phyloP scores from a whole-genome alignment of 2,113 vertebrate genomes.

The Ceuthmochares aereus region DNA sequence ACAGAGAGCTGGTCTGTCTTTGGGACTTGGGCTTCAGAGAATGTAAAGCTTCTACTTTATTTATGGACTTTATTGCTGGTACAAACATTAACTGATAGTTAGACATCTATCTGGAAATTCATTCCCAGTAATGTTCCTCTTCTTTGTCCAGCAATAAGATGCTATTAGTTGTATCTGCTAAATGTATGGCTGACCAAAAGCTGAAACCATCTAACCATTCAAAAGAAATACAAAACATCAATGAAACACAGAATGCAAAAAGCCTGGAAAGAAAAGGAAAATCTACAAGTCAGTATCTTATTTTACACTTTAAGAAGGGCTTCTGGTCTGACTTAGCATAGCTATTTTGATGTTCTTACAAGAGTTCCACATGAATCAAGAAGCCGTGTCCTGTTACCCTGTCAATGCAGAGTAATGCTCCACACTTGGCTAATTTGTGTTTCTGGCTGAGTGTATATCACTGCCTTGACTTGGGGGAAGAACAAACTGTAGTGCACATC shows the following conservation, averaged over 20 bases:
- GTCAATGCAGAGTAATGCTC: neutral
- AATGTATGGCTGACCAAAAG: neutral
- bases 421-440: accelerated
- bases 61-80: neutral
- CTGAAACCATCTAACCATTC: neutral
- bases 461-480: neutral
- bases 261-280: neutral
- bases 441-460: neutral
- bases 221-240: neutral
- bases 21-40: neutral
- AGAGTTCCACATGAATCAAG: neutral
- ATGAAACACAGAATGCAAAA: neutral
- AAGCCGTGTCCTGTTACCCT: neutral
- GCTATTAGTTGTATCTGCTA: neutral
- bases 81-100: neutral
- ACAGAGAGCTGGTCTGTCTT: neutral
- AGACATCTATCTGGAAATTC: neutral
- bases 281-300: neutral
- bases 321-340: neutral
- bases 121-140: neutral
- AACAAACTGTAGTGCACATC: neutral
- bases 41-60: neutral
- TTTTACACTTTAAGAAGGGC: neutral
- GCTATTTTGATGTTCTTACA: neutral
- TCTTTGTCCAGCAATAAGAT: neutral